Percentiles rank a stretch among this genome's conserved stretches.
phyloP scores from a whole-genome alignment of 2,113 vertebrate species.

The Odontesthes bonariensis region DNA sequence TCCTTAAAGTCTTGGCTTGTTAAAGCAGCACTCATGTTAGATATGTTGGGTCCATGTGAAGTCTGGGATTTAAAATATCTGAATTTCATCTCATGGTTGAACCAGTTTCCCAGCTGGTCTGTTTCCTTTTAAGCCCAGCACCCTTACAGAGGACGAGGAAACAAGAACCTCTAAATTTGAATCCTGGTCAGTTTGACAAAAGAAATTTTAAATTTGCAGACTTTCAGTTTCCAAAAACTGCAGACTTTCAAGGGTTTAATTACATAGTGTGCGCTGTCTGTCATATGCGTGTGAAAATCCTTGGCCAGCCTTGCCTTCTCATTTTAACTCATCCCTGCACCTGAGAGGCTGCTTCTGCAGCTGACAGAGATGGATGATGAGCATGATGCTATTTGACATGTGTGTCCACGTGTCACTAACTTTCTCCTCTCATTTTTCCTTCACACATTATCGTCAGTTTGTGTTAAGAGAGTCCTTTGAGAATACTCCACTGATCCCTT shows the following conservation, averaged over 20 bases:
- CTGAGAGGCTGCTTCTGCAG: conserved; percentile 12
- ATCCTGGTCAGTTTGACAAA: neutral
- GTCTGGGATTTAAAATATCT: neutral
- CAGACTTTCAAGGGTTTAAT: neutral
- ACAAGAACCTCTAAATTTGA: neutral
- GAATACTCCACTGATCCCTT: conserved; percentile 1
- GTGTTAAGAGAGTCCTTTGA: neutral
- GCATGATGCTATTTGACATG: conserved; percentile 33
- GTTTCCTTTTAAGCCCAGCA: neutral
- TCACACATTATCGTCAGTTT: neutral
- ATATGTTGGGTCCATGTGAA: conserved; percentile 21
- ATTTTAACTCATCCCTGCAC: conserved; percentile 26
- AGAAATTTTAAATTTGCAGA: neutral
- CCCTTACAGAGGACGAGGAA: neutral
- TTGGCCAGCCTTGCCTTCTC: neutral
- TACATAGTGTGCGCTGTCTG: too few relatives aligned
- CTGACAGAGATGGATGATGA: conserved; percentile 29
- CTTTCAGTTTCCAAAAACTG: neutral
- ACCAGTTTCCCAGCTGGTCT: neutral
- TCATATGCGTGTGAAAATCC: conserved; percentile 2
- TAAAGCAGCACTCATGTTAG: conserved; percentile 16
- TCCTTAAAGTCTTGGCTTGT: conserved; percentile 17
- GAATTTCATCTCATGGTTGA: neutral
- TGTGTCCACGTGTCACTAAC: conserved; percentile 29
- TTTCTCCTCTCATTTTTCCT: conserved; percentile 18